A percentile compares a stretch with the other conserved stretches of the same genome.
These are phyloP conservation scores for Eospalax fontanierii DNA, from an alignment of 2,797 vertebrate species.

Conservation along the genomic window DNA sequence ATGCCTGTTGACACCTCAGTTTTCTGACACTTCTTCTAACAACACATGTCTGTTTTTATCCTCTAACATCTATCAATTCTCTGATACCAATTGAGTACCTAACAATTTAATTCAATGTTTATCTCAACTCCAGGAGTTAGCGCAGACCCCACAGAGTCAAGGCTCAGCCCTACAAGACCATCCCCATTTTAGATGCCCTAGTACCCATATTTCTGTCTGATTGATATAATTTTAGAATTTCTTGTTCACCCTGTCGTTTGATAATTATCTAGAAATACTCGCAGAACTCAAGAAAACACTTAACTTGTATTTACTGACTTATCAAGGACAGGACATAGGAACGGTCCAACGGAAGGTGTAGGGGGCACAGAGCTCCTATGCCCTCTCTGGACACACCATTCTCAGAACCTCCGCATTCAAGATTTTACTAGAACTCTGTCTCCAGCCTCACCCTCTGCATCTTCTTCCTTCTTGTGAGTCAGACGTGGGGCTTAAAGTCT, in stretches of 20 bases:
- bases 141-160: neutral
- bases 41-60: neutral
- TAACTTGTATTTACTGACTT: neutral
- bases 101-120: neutral
- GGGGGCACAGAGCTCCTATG: neutral
- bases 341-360: neutral
- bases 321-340: neutral
- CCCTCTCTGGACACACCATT: neutral
- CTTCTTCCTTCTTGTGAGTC: neutral
- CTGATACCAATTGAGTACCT: neutral
- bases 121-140: neutral
- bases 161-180: neutral
- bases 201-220: neutral
- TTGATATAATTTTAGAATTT: neutral
- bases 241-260: neutral
- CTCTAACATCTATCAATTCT: neutral
- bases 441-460: no score
- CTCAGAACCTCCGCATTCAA: accelerated
- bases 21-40: neutral
- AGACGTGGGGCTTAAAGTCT: neutral
- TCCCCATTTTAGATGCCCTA: neutral
- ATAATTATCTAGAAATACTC: neutral
- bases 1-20: neutral
- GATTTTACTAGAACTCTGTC: neutral
- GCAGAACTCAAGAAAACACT: constrained; percentile 1